Evolutionary conservation across 2,888 invertebrate genomes (phyloP), one percentile per base, ranked within the genome.

Genomic region (Microplitis manilae): DNA sequence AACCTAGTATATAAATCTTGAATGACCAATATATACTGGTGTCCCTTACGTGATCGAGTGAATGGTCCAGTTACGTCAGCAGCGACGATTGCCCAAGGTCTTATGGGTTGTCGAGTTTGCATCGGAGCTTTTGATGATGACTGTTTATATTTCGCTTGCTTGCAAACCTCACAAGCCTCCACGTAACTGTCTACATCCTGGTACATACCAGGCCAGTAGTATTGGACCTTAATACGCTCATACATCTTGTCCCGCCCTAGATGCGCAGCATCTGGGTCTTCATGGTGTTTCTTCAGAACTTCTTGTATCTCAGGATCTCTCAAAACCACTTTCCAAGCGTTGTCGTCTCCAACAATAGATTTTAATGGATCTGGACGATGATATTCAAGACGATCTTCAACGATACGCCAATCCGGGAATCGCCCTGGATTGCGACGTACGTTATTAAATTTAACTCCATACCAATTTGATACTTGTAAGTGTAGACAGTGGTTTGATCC

Each of bases 351-450:
- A 2, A 30, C 30, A 30, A 30, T 30, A 30, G 30, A 30, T 30
- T 30, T 30, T 4, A 30, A 30, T 2, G 30, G 30, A 30, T 30
- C 30, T 30, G 80, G 0, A n/a, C 6, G 0, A 80, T 61, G 0
- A 76, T 76, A 13, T 73, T 80, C 8, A 78, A 70, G 71, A 68
- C 80, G 0, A 78, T 75, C 68, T 73, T 77, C 2, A 80, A 65
- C 4, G 77, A 80, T 0, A 17, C 76, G 1, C 81, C 59, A 59
- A 13, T 59, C 9, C 8, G 59, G 59, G 5, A 59, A 59, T 8
- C 8, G n/a, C 8, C 8, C 83, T 68, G 0, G 85, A 84, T 38
- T 81, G 76, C 6, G 84, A 80, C 2, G 82, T 50, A 15, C 76
- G 79, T 5, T n/a, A 5, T 72, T 84, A 68, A 59, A 6, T n/a